Evolutionary conservation across 35 echinoderm and acorn worm species (phyloP), one percentile per base, ranked within the genome.

Genomic region (Lytechinus variegatus): DNA sequence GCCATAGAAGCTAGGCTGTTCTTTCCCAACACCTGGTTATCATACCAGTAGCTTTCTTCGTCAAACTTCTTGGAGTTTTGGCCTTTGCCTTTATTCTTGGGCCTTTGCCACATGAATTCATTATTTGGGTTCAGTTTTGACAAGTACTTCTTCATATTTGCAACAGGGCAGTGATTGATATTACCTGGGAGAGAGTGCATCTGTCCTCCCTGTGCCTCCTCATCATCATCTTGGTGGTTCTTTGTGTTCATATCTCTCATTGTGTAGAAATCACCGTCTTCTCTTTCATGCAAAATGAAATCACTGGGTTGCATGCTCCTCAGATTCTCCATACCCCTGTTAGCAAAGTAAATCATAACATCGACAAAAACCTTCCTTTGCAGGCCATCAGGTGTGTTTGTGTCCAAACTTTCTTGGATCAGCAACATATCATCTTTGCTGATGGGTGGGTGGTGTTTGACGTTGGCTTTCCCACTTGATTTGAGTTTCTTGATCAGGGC

Each of bases 91-190:
- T 44, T 44, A 2, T 44, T 44, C 33, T 44, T 44, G 33, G 33
- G 92, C 24, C 96, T 93, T 87, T 96, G 96, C 96, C 93, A 94
- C 53, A 96, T 87, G n/a, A 55, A 86, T 56, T 94, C 87, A 89
- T 86, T 87, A 9, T 27, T 28, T 8, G 72, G 72, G 56, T 94
- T 89, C 28, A 96, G 54, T 87, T 94, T 94, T 7, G 55, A 16
- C 4, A 53, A 86, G 54, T 96, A 96, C 33, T 89, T 88, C 27
- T 94, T 89, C 13, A 94, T 52, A 27, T 72, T 13, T 54, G 8
- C 10, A 87, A 96, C 96, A 89, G 96, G 96, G 66, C 96, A 96
- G 53, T 27, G n/a, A n/a, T 71, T 53, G 11, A 56, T 11, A 94
- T 96, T 92, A 10, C 91, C 95, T 8, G 55, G 55, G 5, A 93